Evolutionary conservation across 2,797 vertebrate genomes (phyloP).

Genomic region (Strix occidentalis): DNA sequence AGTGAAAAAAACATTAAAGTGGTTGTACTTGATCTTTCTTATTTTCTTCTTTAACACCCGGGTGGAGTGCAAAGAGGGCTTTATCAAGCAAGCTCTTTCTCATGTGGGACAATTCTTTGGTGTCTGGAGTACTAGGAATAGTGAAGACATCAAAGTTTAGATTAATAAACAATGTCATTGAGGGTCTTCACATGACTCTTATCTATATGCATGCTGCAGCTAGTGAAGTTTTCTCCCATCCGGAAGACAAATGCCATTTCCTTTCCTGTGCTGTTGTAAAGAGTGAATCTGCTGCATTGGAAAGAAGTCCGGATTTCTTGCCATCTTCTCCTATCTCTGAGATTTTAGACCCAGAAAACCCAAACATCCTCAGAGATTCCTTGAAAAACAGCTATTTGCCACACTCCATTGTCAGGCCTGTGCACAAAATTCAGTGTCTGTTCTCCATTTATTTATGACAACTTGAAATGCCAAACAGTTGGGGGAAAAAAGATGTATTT

Average conservation of each 20-base stretch:
- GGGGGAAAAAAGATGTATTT: fast-evolving
- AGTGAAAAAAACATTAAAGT: background rate
- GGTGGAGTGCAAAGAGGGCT: background rate
- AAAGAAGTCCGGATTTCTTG: background rate
- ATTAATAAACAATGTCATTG: background rate
- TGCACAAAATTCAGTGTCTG: background rate
- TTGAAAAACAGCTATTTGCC: background rate
- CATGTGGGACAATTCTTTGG: background rate
- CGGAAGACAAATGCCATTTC: background rate
- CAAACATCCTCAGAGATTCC: background rate
- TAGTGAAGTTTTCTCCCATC: background rate
- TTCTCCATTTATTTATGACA: background rate
- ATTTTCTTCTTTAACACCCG: background rate
- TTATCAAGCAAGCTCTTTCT: background rate
- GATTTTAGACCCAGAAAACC: background rate
- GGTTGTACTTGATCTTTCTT: no score
- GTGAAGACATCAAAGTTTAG: background rate
- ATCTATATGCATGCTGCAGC: background rate
- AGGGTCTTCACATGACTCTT: background rate
- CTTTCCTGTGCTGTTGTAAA: background rate
- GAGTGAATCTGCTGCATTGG: background rate
- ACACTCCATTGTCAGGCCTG: background rate
- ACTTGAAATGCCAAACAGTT: background rate
- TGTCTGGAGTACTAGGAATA: background rate
- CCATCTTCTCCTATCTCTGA: background rate